phyloP scores from a whole-genome alignment of 35 echinoderm and acorn worm species.

The Apostichopus californicus region DNA sequence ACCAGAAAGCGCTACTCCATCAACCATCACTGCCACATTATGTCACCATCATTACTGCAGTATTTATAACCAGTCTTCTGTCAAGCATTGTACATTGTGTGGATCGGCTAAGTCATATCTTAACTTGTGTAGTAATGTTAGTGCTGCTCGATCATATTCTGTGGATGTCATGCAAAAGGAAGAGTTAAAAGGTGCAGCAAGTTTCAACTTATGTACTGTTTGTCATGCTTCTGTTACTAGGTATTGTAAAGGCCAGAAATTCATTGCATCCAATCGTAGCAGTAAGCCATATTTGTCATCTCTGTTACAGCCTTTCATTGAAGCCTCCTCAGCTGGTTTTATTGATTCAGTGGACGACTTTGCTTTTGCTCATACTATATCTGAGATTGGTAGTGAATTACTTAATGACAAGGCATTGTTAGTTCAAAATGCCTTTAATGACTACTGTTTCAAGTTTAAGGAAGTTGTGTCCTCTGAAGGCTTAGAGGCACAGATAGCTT shows the following conservation, averaged over 20 bases:
- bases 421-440: neutral
- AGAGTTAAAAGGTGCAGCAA: neutral
- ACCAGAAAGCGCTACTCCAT: neutral
- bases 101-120: neutral
- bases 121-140: neutral
- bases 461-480: too few species aligned
- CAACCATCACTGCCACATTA: conserved; percentile 23
- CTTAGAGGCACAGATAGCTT: neutral
- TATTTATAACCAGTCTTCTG: neutral
- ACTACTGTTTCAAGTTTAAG: neutral
- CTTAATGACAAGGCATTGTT: neutral
- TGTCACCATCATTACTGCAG: conserved; percentile 33
- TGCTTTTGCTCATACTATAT: neutral
- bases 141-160: neutral
- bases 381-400: neutral
- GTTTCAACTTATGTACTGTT: neutral
- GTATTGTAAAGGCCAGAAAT: neutral
- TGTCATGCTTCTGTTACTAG: neutral
- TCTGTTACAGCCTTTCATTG: neutral
- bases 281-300: conserved; percentile 6
- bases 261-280: neutral
- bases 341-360: neutral
- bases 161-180: neutral
- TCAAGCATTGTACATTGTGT: conserved; percentile 11
- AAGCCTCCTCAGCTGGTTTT: neutral